A percentile compares a stretch with the other conserved stretches of the same genome.
These are phyloP conservation scores for Pseudanteris insignis DNA, from an alignment of 2,888 invertebrate species.

Conservation along the genomic window DNA sequence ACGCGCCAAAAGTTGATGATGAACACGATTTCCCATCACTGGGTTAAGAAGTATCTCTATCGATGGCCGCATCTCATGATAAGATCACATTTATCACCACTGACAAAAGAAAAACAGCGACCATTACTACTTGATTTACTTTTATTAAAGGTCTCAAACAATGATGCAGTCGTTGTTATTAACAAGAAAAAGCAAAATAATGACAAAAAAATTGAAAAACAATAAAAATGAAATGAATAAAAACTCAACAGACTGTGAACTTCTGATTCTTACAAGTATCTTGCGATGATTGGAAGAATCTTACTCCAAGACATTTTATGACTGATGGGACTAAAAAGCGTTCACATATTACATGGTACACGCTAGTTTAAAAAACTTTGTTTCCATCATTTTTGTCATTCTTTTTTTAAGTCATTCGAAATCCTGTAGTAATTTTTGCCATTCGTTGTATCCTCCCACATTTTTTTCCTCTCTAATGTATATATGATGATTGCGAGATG, in stretches of 20 bases:
- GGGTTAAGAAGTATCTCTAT: slow-evolving; percentile 70
- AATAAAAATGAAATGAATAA: slow-evolving; percentile 38
- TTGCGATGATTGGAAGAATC: slow-evolving; percentile 28
- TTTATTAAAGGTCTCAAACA: slow-evolving; percentile 59
- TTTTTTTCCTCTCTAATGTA: slow-evolving; percentile 16
- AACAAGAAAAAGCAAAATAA: slow-evolving; percentile 45
- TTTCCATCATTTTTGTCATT: neutral
- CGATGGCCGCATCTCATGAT: slow-evolving; percentile 48
- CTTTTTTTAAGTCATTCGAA: slow-evolving; percentile 9
- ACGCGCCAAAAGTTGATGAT: slow-evolving; percentile 91
- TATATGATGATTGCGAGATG: slow-evolving; percentile 33
- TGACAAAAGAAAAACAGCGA: slow-evolving; percentile 55
- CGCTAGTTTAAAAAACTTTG: no score
- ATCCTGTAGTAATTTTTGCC: slow-evolving; percentile 13
- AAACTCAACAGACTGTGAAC: slow-evolving; percentile 35
- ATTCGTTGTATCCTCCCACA: slow-evolving; percentile 8
- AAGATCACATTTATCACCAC: slow-evolving; percentile 48
- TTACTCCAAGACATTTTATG: slow-evolving; percentile 13
- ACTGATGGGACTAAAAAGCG: slow-evolving; percentile 22
- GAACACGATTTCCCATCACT: slow-evolving; percentile 95
- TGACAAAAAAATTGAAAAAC: slow-evolving; percentile 43
- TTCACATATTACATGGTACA: slow-evolving; percentile 34
- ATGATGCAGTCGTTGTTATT: slow-evolving; percentile 61
- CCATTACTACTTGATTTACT: slow-evolving; percentile 56
- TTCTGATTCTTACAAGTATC: slow-evolving; percentile 36